Evolutionary conservation across 2,888 invertebrate species (phyloP).

Genomic region (Taphrorychus bicolor): DNA sequence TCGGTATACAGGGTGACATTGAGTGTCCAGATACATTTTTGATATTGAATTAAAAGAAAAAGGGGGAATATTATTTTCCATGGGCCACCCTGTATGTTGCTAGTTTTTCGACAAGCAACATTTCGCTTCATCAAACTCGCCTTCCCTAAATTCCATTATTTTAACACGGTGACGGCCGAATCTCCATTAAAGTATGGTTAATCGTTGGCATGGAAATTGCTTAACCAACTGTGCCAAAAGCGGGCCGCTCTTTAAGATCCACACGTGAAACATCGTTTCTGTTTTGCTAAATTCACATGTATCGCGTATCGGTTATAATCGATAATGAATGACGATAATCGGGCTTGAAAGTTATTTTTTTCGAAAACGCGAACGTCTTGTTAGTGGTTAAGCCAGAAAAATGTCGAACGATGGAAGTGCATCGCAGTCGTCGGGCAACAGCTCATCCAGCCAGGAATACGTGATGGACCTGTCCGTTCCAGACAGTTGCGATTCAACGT

Average conservation of each 20-base stretch:
- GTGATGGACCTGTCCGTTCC: conserved; percentile 49
- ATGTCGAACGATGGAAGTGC: conserved; percentile 46
- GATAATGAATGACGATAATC: not conserved
- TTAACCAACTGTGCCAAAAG: conserved; percentile 16
- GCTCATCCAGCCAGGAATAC: conserved; percentile 52
- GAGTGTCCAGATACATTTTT: too few relatives aligned
- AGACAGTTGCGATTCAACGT: conserved; percentile 51
- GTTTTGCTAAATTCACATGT: conserved; percentile 5
- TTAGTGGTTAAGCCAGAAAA: not conserved
- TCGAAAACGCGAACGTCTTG: not conserved
- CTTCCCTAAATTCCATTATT: not conserved
- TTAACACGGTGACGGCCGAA: not conserved
- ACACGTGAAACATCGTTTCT: not conserved
- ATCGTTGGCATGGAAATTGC: conserved; percentile 40
- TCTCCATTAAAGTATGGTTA: conserved; percentile 27
- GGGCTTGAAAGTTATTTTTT: not conserved
- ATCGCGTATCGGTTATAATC: not conserved
- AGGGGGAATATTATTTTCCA: too few relatives aligned
- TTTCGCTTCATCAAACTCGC: too few relatives aligned
- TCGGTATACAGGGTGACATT: too few relatives aligned
- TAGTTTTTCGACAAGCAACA: too few relatives aligned
- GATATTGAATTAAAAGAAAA: too few relatives aligned
- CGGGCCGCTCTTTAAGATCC: conserved; percentile 26
- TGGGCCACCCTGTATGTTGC: too few relatives aligned
- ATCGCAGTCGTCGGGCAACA: conserved; percentile 55